phyloP scores from a whole-genome alignment of 92 coral and sea anemone species.

The Zoanthus solanderi region DNA sequence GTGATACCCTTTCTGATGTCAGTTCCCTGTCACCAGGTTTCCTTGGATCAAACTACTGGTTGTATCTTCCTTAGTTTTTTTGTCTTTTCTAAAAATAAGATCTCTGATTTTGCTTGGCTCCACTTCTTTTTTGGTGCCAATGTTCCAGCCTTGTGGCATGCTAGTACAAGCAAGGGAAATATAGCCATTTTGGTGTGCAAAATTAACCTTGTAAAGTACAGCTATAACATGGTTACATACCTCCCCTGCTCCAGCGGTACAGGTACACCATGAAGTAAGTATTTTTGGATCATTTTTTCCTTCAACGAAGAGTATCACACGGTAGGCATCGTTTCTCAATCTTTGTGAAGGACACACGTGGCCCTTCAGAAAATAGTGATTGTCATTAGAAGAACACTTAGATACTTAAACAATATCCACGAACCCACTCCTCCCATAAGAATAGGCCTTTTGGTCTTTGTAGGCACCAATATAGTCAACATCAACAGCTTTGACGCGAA shows the following conservation, averaged over 20 bases:
- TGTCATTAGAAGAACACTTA: background rate
- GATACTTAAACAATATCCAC: slow-evolving; percentile 36
- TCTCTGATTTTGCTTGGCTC: slow-evolving; percentile 33
- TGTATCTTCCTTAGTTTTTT: slow-evolving; percentile 36
- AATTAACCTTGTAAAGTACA: slow-evolving; percentile 62
- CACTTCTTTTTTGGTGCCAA: slow-evolving; percentile 50
- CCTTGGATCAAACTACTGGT: slow-evolving; percentile 44
- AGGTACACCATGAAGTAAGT: slow-evolving; percentile 78
- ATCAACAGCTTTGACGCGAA: slow-evolving; percentile 37
- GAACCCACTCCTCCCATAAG: slow-evolving; percentile 33
- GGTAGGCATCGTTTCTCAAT: slow-evolving; percentile 58
- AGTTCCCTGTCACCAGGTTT: slow-evolving; percentile 45
- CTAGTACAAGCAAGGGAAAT: slow-evolving; percentile 53
- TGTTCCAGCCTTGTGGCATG: slow-evolving; percentile 54
- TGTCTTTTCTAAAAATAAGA: slow-evolving; percentile 45
- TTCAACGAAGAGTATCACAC: slow-evolving; percentile 55
- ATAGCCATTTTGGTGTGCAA: slow-evolving; percentile 48
- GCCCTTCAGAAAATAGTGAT: slow-evolving; percentile 19
- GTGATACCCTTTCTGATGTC: slow-evolving; percentile 42
- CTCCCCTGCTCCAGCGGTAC: slow-evolving; percentile 69
- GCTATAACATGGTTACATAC: slow-evolving; percentile 71
- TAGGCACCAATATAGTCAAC: slow-evolving; percentile 12
- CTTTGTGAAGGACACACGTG: slow-evolving; percentile 63
- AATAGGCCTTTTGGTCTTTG: slow-evolving; percentile 45
- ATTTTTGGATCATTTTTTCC: slow-evolving; percentile 51